Base-by-base conservation (phyloP, 2,797 vertebrate species). In the Phoeniculus purpureus region DNA sequence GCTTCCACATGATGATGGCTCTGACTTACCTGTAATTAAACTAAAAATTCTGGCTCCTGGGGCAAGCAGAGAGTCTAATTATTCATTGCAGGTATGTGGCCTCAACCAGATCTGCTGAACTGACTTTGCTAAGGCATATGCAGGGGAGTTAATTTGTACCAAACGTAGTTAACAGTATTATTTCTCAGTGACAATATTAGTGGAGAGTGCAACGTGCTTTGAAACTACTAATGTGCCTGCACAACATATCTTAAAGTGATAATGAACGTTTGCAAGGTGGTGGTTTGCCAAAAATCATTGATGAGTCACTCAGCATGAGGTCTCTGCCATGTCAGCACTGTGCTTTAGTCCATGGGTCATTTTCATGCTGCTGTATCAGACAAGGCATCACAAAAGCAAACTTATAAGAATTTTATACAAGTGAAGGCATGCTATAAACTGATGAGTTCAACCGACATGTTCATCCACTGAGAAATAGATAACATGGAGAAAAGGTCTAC, bases 181-280 rank as follows among this genome's bases (percentile, higher is more conserved):
- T 59, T 79, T 84, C 15, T 20, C 25, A 19, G 3, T 34, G 29
- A 76, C 20, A 26, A 14, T 78, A 72, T 32, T 55, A 59, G 50
- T 27, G 85, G 62, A 80, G 43, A 70, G 16, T 20, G 3, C 74
- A 72, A 47, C 85, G 12, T 75, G 52, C 5, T 58, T 58, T 54
- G 10, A 16, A 43, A 72, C 17, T 4, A 43, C 45, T 75, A n/a
- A 78, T 40, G 10, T 34, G 4, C 37, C 37, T 51, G 21, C 22
- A 81, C 14, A 68, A 21, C 6, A 8, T 29, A 40, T 68, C 29
- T 61, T 65, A 23, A 81, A 22, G 20, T 6, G 2, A 6, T 52
- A 71, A 29, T 2, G 26, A 48, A 34, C 0, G 1, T 3, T 25
- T 47, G n/a, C 31, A 77, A 61, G 9, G 18, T 37, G 13, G 5